Conservation (phyloP, 37 sponge, comb jelly and placozoan genomes). For the Eunapius fragilis region DNA sequence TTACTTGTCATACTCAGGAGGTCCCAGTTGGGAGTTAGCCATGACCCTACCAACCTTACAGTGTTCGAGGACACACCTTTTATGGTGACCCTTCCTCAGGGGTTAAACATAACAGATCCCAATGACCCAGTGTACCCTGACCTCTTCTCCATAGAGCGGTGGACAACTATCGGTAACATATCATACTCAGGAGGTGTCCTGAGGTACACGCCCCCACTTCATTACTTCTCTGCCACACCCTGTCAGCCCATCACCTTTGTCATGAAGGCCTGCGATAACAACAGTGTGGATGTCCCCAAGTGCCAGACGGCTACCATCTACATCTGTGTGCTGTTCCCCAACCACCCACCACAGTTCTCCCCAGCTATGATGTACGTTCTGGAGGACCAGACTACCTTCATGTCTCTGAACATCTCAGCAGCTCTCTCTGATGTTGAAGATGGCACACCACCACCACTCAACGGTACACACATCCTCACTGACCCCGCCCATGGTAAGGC, state of each 20-base stretch:
- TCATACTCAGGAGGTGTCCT: conserved; percentile 58
- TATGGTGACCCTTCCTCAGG: conserved; percentile 55
- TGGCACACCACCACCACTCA: conserved; percentile 22
- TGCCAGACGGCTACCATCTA: conserved; percentile 57
- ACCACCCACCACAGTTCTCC: conserved; percentile 29
- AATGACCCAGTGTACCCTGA: conserved; percentile 70
- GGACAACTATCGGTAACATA: conserved; percentile 43
- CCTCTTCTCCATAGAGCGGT: conserved; percentile 52
- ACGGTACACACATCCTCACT: conserved; percentile 42
- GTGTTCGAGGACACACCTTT: conserved; percentile 60
- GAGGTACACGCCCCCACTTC: conserved; percentile 52
- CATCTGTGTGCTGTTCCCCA: conserved; percentile 49
- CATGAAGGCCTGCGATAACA: conserved; percentile 75
- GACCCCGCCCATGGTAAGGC: conserved; percentile 59
- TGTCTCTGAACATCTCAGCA: conserved; percentile 18
- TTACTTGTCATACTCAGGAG: too few relatives aligned
- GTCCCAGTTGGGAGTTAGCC: too few relatives aligned
- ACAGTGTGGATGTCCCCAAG: conserved; percentile 27
- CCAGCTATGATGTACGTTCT: conserved; percentile 18
- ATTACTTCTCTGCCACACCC: conserved; percentile 32
- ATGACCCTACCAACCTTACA: conserved; percentile 52
- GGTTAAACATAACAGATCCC: conserved; percentile 64
- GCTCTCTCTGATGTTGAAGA: conserved; percentile 84
- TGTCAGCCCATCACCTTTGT: conserved; percentile 45
- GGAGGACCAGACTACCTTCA: conserved; percentile 53